Base-by-base conservation (phyloP, 2,888 invertebrate genomes). In the Chrysotoxum bicinctum region DNA sequence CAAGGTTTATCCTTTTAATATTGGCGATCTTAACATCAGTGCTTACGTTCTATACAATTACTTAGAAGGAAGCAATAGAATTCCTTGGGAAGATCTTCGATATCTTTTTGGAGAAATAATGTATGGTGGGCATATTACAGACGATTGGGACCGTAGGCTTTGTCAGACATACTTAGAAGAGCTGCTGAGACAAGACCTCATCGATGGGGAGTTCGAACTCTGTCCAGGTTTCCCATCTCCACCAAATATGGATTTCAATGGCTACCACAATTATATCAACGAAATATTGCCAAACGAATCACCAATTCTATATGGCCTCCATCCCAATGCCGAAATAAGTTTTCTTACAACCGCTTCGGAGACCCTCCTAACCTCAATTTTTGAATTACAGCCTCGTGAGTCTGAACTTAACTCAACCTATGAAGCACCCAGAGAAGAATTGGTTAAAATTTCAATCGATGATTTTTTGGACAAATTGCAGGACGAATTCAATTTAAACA, bases 51-150 rank as follows among this genome's bases (percentile, higher is more conserved):
- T 98, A 35, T 96, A 94, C 92, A 98, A 98, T 92, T 98, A 98
- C 91, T 92, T 98, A 91, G 98, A 98, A 90, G 97, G 95, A 81
- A 98, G 97, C 89, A 95, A 94, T 70, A 95, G 96, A 88, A 96
- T 98, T 23, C 98, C 98, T 0, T 98, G 98, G 97, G 98, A 98
- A 91, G 98, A 98, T 92, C 92, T 98, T 88, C 94, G 98, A 3
- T 98, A 98, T 90, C 93, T 98, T 35, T 98, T 98, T 90, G 98
- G 98, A 0, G 98, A 98, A 93, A 98, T 98, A 88, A 98, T 98
- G 98, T 98, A 98, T 90, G 98, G 98, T 1, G 98, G 98, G 0
- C 98, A 98, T 90, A 98, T 98, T 88, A 98, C 98, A 0, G 98
- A 98, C 90, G 98, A 98, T 91, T 98, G 98, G 98, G 98, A 98